Evolutionary conservation across 1,140 invertebrate genomes (phyloP), one percentile per base, ranked within the genome.

Genomic region (Drosophila saltans): DNA sequence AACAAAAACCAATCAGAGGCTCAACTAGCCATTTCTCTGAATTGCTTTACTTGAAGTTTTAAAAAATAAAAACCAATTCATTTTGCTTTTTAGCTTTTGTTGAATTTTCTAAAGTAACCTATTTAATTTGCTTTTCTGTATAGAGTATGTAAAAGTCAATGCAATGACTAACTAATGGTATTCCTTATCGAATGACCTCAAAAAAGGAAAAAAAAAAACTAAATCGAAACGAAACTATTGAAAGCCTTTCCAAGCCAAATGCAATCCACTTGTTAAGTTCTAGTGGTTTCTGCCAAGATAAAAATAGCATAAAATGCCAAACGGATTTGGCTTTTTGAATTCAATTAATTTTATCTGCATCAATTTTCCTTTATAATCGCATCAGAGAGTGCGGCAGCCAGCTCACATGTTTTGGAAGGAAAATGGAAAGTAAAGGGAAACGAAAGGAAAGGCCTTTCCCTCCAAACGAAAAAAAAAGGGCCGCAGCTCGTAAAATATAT

Each of bases 321-420:
- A 58, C 72, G 78, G 75, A 76, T 88, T 88, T 85, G 70, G 76
- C 83, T 86, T 83, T 85, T 88, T 88, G 83, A 86, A 86, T 86
- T 86, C 83, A 86, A 86, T 86, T 86, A 86, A 86, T 86, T 86
- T 86, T 88, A 86, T 86, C 83, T 86, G 80, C 83, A 86, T 86
- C 83, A 86, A 86, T 86, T 86, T 86, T 80, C 80, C 83, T 83
- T 88, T 86, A 86, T 86, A 86, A 86, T 88, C 83, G 83, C 83
- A 86, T 86, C 83, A 88, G 79, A 88, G 75, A 70, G 79, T 72
- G 79, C 72, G 66, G 57, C 73, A 72, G 56, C 41, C 57, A 58
- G 30, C 78, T 75, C 78, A 71, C 78, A 80, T 80, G 71, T 62
- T 55, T 48, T 28, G 39, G 52, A 26, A 56, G 40, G 33, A 39